Evolutionary conservation across 1,140 invertebrate species (phyloP).

Genomic region (Zaprionus inermis): DNA sequence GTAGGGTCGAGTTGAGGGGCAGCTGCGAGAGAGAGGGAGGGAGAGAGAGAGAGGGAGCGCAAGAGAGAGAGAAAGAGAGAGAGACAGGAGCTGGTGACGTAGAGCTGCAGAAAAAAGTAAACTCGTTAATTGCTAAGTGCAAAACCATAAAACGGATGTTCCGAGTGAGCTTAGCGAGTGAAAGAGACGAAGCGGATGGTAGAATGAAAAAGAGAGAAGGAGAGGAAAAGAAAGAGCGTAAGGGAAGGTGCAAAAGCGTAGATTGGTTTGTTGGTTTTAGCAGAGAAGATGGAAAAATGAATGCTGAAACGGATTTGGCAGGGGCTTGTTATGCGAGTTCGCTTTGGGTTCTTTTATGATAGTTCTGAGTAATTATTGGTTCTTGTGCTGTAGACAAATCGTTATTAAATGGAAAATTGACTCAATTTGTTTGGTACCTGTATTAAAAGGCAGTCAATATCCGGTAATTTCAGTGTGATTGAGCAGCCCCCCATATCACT

Average conservation of each 20-base stretch:
- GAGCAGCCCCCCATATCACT: no score
- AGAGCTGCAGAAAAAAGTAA: constrained; percentile 56
- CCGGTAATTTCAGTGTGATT: not conserved
- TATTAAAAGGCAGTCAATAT: constrained; percentile 1
- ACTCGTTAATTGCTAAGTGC: constrained; percentile 76
- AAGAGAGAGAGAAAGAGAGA: constrained; percentile 9
- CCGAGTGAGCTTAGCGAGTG: constrained; percentile 9
- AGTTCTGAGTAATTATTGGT: constrained; percentile 23
- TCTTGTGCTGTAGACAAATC: constrained; percentile 10
- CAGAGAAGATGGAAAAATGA: constrained; percentile 28
- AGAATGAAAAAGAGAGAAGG: not conserved
- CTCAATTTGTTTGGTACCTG: constrained; percentile 13
- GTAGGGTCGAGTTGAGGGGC: not conserved
- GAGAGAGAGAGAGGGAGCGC: not conserved
- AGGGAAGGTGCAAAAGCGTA: constrained; percentile 10
- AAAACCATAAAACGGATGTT: constrained; percentile 65
- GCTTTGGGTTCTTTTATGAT: constrained; percentile 21
- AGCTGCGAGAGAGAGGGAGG: not conserved
- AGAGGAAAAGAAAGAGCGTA: not conserved
- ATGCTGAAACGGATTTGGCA: constrained; percentile 10
- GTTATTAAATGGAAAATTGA: constrained; percentile 15
- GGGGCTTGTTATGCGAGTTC: constrained; percentile 7
- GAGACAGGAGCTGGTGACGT: constrained; percentile 31
- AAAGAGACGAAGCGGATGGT: not conserved
- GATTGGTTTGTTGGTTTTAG: constrained; percentile 41